phyloP scores from a whole-genome alignment of 2,888 invertebrate species.

The Drosophila paramelanica region DNA sequence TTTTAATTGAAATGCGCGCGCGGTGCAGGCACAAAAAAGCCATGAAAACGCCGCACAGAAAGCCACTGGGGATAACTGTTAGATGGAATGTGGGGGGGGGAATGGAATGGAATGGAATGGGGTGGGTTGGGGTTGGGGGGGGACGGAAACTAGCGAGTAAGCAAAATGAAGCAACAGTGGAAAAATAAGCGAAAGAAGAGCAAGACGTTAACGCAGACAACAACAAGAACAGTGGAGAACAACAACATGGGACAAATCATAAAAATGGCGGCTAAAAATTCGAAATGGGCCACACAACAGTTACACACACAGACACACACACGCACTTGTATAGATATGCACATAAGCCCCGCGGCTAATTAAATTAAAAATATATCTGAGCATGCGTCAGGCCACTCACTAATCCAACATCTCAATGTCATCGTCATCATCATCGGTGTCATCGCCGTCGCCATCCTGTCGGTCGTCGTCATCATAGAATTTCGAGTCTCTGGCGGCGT shows the following conservation, averaged over 20 bases:
- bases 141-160: slow-evolving; percentile 8
- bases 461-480: slow-evolving; percentile 57
- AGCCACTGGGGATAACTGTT: slow-evolving; percentile 1
- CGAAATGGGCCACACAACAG: slow-evolving; percentile 19
- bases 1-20: slow-evolving; percentile 49
- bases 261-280: slow-evolving; percentile 9
- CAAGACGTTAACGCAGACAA: background rate
- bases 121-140: background rate
- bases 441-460: slow-evolving; percentile 46
- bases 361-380: slow-evolving; percentile 43
- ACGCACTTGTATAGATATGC: slow-evolving; percentile 1
- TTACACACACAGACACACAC: background rate
- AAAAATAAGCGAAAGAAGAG: background rate
- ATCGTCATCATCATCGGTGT: slow-evolving; percentile 74
- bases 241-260: slow-evolving; percentile 8
- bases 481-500: slow-evolving; percentile 46
- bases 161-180: slow-evolving; percentile 17
- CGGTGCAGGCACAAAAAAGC: slow-evolving; percentile 22
- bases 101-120: background rate
- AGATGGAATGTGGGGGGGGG: background rate
- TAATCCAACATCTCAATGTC: slow-evolving; percentile 82
- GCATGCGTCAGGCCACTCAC: slow-evolving; percentile 66
- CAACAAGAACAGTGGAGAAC: slow-evolving; percentile 10
- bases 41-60: slow-evolving; percentile 34
- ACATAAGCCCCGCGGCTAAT: slow-evolving; percentile 26